These are phyloP conservation scores for Drosophila ezoana DNA, from an alignment of 2,888 invertebrate species.

Conservation along the genomic window DNA sequence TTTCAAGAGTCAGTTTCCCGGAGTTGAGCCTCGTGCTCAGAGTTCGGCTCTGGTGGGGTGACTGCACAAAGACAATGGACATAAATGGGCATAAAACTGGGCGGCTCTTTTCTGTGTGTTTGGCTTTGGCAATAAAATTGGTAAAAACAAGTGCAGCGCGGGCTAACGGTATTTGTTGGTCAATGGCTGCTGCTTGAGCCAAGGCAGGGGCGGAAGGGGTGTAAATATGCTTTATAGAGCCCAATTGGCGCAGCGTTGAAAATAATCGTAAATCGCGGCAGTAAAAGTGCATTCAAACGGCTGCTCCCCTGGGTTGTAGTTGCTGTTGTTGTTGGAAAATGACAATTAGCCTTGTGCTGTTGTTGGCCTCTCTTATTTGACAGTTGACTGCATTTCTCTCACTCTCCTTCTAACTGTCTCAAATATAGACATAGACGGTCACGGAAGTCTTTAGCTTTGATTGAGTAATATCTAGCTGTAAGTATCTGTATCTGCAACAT, in stretches of 20 bases:
- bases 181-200: constrained; percentile 22
- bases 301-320: constrained; percentile 41
- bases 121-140: constrained; percentile 34
- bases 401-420: constrained; percentile 27
- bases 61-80: constrained; percentile 70
- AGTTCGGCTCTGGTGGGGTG: constrained; percentile 15
- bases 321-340: constrained; percentile 64
- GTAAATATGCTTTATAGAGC: constrained; percentile 64
- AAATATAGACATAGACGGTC: constrained; percentile 48
- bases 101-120: constrained; percentile 15
- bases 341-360: constrained; percentile 68
- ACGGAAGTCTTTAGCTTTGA: constrained; percentile 63
- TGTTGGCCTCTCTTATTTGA: constrained; percentile 55
- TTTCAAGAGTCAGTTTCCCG: constrained; percentile 43
- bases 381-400: constrained; percentile 66
- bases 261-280: constrained; percentile 39
- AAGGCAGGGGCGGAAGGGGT: constrained; percentile 11
- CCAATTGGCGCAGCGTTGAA: constrained; percentile 36
- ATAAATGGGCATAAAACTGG: constrained; percentile 22
- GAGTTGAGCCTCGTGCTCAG: not conserved
- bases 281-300: constrained; percentile 39
- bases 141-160: constrained; percentile 52
- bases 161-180: constrained; percentile 45
- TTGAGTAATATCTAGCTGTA: constrained; percentile 68
- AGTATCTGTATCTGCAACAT: constrained; percentile 42